Evolutionary conservation across 37 sponge, comb jelly and placozoan species (phyloP), one percentile per base, ranked within the genome.

Genomic region (Chondrosia reniformis): DNA sequence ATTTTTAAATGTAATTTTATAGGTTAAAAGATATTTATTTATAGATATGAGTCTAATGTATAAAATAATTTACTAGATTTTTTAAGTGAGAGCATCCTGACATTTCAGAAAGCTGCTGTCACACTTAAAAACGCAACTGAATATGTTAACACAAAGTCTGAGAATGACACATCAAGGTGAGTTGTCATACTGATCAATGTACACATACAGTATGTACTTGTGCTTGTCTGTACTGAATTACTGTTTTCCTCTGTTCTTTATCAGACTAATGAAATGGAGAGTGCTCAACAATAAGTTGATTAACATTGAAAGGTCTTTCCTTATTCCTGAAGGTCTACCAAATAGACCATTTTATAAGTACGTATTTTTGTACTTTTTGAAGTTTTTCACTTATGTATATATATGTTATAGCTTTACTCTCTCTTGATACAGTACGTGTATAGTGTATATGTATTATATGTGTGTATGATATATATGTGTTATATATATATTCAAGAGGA

Each of bases 281-380:
- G 84, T 89, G n/a, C 56, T 96, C 58, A 96, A 90, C 55, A 80
- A 88, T 59, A 83, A 96, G 46, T 66, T 93, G 57, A 72, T 90
- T 83, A 59, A 81, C 17, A 33, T 96, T 33, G 97, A 96, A 79
- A 84, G 94, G 55, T 85, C 90, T 21, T 96, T 96, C 74, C 85
- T 96, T 33, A 56, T 82, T 12, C 87, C 94, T 15, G 86, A 84
- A 32, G 97, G 94, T 19, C 74, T 96, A 12, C 97, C 97, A 5
- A 83, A 80, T 33, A 82, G 94, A 83, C 86, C 93, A 3, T 86
- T 78, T 63, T 88, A 39, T 80, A 92, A 87, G 86, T 85, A 40
- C n/a, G n/a, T n/a, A n/a, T n/a, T n/a, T n/a, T n/a, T n/a, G n/a
- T n/a, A n/a, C n/a, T n/a, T n/a, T n/a, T n/a, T n/a, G n/a, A n/a